Evolutionary conservation across 2,888 invertebrate species (phyloP), one percentile per base, ranked within the genome.

Genomic region (Platycheirus albimanus): DNA sequence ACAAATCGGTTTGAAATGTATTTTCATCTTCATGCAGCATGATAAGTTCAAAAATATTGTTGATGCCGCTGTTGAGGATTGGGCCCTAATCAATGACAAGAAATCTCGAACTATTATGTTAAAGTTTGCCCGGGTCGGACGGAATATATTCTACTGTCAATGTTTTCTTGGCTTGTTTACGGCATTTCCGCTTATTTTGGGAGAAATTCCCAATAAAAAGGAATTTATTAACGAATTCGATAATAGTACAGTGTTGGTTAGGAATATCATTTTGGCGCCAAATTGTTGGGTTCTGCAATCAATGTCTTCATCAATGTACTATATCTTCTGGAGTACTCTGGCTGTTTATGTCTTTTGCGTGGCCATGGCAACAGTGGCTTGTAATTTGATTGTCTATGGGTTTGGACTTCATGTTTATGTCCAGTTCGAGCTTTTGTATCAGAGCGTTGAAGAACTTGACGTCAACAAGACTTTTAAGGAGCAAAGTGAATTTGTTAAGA

Each of bases 351-450:
- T 61, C 0, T 45, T 61, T 17, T 61, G 61, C 30, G 61, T 61
- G 1, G 43, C 61, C 10, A 30, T 61, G 28, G 61, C 45, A 61
- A 61, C 61, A n/a, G 61, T 61, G 5, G 61, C 61, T 0, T 61
- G 61, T 45, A 61, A 61, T 10, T 61, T 61, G 19, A 45, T 45
- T 30, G 61, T 61, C 6, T 61, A 61, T 10, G 61, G 61, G 17
- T 45, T 61, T 19, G 61, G 61, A 2, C n/a, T 61, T 7, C 61
- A 61, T 45, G 45, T 61, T 61, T 61, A 43, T 61, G 45, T 45
- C 0, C 43, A 61, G 30, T 61, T 61, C 15, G 61, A 61, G 45
- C 17, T 61, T 0, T 30, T 61, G n/a, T 61, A 28, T 19, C 19
- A 4, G 0, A 61, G 30, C n/a, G 43, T 61, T 0, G 43, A 61